Base-by-base conservation (phyloP, 1,140 invertebrate genomes). In the Camponotus pennsylvanicus region DNA sequence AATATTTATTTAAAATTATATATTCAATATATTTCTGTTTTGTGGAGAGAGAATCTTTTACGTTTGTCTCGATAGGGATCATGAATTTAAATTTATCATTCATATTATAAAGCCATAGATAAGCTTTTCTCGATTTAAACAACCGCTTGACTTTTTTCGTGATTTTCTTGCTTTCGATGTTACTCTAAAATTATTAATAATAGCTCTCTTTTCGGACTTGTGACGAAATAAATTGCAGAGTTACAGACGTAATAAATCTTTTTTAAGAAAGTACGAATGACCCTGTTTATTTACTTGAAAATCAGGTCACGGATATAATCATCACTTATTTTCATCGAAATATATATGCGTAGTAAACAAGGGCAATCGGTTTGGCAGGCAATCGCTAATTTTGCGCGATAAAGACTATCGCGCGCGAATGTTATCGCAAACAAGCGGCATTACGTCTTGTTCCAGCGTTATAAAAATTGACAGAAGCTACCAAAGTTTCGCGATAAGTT, bases 331-430 rank as follows among this genome's bases (percentile, higher is more conserved):
- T 73, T 66, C 61, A 85, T 92, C 92, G 92, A 92, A 91, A 91
- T 92, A 92, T 92, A 92, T 78, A 88, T 85, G 52, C 79, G 88
- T 93, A 94, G 92, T 93, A 94, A 94, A 94, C 91, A 94, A 92
- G 91, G 85, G 84, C 89, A 89, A 63, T 63, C 85, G 69, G 88
- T 92, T 92, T 92, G 83, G 86, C 49, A 86, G 82, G 83, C 90
- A 87, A 88, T 91, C 86, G 82, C 21, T 63, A 52, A 32, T 89
- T 79, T 76, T 66, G 87, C 77, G 93, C 79, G 93, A 94, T 93
- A 94, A 93, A 86, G 37, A 75, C 85, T 78, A 88, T 77, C 57
- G 75, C 59, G 32, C 69, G 37, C 21, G 52, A 87, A 9, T 42
- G 82, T 42, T 49, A 76, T 82, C 55, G 32, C 42, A 49, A 45